Evolutionary conservation across 2,888 invertebrate genomes (phyloP).

Genomic region (Epiblema foenella): DNA sequence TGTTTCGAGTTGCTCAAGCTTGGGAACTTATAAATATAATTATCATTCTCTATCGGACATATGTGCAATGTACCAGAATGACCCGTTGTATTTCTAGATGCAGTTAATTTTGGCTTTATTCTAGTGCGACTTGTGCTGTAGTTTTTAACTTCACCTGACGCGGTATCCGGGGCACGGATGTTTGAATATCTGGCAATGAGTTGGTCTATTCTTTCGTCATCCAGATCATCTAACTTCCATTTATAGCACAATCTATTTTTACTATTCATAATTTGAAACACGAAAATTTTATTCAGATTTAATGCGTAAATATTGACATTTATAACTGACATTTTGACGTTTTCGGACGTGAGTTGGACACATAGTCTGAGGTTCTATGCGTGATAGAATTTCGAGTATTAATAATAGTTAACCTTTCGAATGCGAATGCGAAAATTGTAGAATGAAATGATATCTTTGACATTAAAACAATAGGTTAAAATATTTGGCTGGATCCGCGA

Average conservation of each 20-base stretch:
- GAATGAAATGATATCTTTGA: too few species aligned
- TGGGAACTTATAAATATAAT: conserved; percentile 2
- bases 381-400: not conserved
- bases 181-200: conserved; percentile 8
- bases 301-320: conserved; percentile 1
- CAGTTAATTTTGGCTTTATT: not conserved
- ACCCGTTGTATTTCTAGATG: not conserved
- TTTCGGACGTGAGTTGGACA: too few species aligned
- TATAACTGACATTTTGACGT: not conserved
- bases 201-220: conserved; percentile 1
- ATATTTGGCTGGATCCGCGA: too few species aligned
- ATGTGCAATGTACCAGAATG: not conserved
- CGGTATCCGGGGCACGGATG: not conserved
- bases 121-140: not conserved
- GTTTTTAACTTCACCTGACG: not conserved
- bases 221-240: not conserved
- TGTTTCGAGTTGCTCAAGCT: not conserved
- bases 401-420: too few species aligned
- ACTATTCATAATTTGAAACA: conserved; percentile 4
- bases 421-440: too few species aligned
- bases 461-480: too few species aligned
- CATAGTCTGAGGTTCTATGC: not conserved
- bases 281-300: conserved; percentile 2
- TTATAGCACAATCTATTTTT: not conserved
- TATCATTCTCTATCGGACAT: not conserved